Percentiles rank a stretch among this genome's conserved stretches.
Evolutionary conservation across 2,888 invertebrate species (phyloP).

Genomic region (Bombyx huttoni): DNA sequence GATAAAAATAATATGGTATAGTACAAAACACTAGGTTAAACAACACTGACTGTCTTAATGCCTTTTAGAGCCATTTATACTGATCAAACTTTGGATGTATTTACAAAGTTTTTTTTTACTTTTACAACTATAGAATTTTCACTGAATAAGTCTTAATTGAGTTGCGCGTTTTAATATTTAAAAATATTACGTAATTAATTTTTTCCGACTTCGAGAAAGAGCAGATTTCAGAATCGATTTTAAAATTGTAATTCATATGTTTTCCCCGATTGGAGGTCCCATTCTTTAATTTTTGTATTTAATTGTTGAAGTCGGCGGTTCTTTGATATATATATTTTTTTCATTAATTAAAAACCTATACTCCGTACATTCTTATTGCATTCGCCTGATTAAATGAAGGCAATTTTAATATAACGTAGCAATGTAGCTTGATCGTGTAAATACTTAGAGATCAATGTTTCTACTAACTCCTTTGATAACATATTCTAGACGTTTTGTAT

Average conservation of each 20-base stretch:
- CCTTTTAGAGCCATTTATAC: conserved; percentile 12
- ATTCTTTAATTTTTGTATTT: too few relatives aligned
- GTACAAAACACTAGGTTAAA: background rate
- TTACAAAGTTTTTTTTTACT: conserved; percentile 1
- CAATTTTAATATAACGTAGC: conserved; percentile 25
- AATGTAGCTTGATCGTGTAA: conserved; percentile 56
- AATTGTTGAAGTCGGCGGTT: too few relatives aligned
- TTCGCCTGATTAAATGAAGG: conserved; percentile 3
- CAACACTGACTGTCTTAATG: conserved; percentile 8
- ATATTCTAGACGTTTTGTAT: conserved; percentile 54
- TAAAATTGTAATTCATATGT: too few relatives aligned
- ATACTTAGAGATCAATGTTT: conserved; percentile 59
- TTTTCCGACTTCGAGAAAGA: too few relatives aligned
- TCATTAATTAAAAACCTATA: too few relatives aligned
- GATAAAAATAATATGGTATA: conserved; percentile 7
- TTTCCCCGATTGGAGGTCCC: too few relatives aligned
- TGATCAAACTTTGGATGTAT: conserved; percentile 1
- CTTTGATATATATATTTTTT: too few relatives aligned
- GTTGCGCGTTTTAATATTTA: too few relatives aligned
- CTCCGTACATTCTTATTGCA: too few relatives aligned
- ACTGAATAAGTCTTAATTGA: background rate
- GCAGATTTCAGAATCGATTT: too few relatives aligned
- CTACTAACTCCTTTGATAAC: conserved; percentile 57
- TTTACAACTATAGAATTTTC: background rate
- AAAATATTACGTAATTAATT: too few relatives aligned